These are phyloP conservation scores for Zaprionus taronus DNA, from an alignment of 1,140 invertebrate species.

Conservation along the genomic window DNA sequence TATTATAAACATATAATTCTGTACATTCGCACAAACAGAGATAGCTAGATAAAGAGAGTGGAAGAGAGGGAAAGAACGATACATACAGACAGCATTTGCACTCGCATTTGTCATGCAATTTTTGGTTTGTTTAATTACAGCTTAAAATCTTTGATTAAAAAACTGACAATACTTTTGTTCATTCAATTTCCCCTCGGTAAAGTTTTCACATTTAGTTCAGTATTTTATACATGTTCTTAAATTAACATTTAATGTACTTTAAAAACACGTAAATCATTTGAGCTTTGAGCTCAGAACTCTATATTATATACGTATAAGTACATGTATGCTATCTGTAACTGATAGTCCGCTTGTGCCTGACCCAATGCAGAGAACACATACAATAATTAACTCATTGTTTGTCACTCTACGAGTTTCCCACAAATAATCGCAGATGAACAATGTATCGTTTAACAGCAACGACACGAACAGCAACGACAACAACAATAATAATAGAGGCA, in stretches of 20 bases:
- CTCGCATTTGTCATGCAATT: slow-evolving; percentile 61
- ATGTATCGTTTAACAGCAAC: neutral
- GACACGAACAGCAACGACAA: neutral
- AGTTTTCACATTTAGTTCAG: too few species aligned
- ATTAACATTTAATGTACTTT: neutral
- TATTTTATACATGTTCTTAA: neutral
- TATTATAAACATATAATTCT: slow-evolving; percentile 59
- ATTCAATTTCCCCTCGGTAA: neutral
- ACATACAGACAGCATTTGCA: slow-evolving; percentile 4
- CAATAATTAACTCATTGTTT: slow-evolving; percentile 48
- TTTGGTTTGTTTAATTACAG: slow-evolving; percentile 80
- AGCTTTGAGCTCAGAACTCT: neutral
- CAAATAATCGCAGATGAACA: slow-evolving; percentile 24
- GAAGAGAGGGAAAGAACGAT: neutral
- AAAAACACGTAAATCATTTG: neutral
- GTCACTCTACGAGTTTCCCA: slow-evolving; percentile 25
- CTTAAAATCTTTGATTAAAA: slow-evolving; percentile 79
- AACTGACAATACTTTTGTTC: slow-evolving; percentile 29
- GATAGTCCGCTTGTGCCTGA: neutral
- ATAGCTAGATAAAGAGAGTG: slow-evolving; percentile 4
- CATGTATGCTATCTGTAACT: neutral
- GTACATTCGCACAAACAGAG: slow-evolving; percentile 11
- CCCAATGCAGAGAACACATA: slow-evolving; percentile 20
- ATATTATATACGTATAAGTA: neutral
- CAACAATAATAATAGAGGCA: slow-evolving; percentile 1